Evolutionary conservation across 2,113 vertebrate species (phyloP).

Genomic region (Actenoides lindsayi): DNA sequence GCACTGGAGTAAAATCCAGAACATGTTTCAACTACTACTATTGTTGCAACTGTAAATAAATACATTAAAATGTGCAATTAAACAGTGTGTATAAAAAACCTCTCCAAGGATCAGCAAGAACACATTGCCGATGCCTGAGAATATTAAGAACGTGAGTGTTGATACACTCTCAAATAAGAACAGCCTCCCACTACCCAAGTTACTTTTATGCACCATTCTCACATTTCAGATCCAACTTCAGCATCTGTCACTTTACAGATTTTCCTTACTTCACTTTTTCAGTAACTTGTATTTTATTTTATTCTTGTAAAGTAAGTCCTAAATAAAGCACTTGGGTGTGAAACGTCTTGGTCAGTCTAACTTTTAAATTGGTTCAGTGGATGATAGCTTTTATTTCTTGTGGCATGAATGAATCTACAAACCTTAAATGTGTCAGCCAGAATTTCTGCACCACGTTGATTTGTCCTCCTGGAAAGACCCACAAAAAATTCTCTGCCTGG

Average conservation of each 20-base stretch:
- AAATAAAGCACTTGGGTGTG: neutral
- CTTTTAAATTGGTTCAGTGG: neutral
- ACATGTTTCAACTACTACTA: neutral
- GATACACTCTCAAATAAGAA: neutral
- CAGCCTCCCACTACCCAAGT: neutral
- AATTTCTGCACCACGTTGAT: conserved; percentile 97
- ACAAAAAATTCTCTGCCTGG: conserved; percentile 97
- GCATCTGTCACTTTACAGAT: neutral
- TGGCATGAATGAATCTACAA: conserved; percentile 47
- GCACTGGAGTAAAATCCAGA: neutral
- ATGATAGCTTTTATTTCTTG: neutral
- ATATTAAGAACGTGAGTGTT: neutral
- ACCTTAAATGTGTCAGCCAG: conserved; percentile 98
- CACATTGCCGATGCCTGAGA: neutral
- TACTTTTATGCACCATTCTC: neutral
- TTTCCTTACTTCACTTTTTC: neutral
- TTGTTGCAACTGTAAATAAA: neutral
- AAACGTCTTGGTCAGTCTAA: neutral
- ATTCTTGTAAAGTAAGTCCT: neutral
- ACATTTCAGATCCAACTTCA: neutral
- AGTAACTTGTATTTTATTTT: neutral
- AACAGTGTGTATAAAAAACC: neutral
- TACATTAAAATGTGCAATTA: neutral
- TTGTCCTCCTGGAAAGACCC: conserved; percentile 95
- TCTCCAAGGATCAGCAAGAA: neutral